Conservation (phyloP, 2,888 invertebrate species). For the Agonopterix arenella region DNA sequence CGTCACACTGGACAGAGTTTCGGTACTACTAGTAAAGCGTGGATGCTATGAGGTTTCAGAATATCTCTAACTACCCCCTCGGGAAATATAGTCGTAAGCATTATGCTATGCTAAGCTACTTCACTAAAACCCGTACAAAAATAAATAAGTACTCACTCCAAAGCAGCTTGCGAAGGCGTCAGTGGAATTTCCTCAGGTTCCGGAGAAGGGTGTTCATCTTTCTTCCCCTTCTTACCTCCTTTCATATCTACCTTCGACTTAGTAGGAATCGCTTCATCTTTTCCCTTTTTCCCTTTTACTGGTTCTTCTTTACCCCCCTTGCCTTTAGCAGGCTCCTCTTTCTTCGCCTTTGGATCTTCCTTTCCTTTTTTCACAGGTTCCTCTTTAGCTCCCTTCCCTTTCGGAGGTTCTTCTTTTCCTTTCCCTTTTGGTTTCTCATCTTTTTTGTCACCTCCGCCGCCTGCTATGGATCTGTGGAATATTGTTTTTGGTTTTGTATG, state of each 20-base stretch:
- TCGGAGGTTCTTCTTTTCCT: neutral
- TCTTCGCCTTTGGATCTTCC: neutral
- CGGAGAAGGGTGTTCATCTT: conserved; percentile 15
- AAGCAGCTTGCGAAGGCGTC: conserved; percentile 36
- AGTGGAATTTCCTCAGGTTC: conserved; percentile 33
- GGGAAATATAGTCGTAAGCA: too few species aligned
- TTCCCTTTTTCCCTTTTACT: neutral
- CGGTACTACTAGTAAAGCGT: too few species aligned
- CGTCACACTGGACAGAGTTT: too few species aligned
- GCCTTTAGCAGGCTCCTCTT: neutral
- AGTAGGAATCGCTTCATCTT: conserved; percentile 7
- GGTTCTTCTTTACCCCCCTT: neutral
- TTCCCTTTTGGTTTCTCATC: neutral
- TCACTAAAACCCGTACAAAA: too few species aligned
- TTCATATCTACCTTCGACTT: neutral
- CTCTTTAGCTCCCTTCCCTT: neutral
- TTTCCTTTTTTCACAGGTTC: neutral
- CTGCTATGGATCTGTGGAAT: neutral
- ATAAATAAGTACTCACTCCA: conserved; percentile 1
- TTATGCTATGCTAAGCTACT: too few species aligned
- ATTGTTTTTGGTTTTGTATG: too few species aligned
- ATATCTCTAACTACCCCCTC: too few species aligned
- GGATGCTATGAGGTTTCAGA: too few species aligned
- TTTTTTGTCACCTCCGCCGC: neutral
- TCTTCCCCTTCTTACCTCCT: neutral